Percentiles rank a stretch among this genome's conserved stretches.
These are phyloP conservation scores for Rhyacichthys aspro DNA, from an alignment of 2,797 vertebrate species.

Conservation along the genomic window DNA sequence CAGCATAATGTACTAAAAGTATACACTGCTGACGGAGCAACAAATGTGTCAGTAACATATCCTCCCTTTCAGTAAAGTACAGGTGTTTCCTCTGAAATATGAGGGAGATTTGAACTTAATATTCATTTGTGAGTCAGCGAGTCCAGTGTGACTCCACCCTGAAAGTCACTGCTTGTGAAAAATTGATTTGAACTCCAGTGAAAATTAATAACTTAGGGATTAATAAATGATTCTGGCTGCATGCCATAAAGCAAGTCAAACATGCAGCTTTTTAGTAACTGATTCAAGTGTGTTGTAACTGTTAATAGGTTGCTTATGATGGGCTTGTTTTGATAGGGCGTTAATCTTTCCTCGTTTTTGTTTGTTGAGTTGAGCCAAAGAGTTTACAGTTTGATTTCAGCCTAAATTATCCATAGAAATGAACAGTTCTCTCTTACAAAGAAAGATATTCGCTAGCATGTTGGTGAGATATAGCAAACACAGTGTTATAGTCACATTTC, in stretches of 20 bases:
- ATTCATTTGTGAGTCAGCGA: background rate
- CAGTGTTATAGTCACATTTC: too few species aligned
- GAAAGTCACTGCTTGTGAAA: too few species aligned
- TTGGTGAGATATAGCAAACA: too few species aligned
- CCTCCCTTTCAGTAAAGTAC: conserved; percentile 1
- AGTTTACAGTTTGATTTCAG: too few species aligned
- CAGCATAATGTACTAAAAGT: background rate
- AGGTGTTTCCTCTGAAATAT: conserved; percentile 26
- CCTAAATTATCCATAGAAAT: too few species aligned
- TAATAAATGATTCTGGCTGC: background rate
- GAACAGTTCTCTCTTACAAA: too few species aligned
- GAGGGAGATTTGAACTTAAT: background rate
- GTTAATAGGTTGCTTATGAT: background rate
- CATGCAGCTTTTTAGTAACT: background rate
- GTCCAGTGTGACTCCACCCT: too few species aligned
- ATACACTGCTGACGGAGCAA: background rate
- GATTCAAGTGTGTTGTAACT: background rate
- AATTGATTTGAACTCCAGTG: background rate
- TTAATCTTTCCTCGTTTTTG: background rate
- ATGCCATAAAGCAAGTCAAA: background rate
- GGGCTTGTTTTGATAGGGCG: background rate
- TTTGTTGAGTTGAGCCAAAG: too few species aligned
- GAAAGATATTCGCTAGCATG: too few species aligned
- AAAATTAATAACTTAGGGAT: background rate
- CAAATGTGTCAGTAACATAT: background rate